Percentiles rank a stretch among this genome's conserved stretches.
Conservation (phyloP, 2,113 vertebrate species). For the Cyanoliseus patagonus region DNA sequence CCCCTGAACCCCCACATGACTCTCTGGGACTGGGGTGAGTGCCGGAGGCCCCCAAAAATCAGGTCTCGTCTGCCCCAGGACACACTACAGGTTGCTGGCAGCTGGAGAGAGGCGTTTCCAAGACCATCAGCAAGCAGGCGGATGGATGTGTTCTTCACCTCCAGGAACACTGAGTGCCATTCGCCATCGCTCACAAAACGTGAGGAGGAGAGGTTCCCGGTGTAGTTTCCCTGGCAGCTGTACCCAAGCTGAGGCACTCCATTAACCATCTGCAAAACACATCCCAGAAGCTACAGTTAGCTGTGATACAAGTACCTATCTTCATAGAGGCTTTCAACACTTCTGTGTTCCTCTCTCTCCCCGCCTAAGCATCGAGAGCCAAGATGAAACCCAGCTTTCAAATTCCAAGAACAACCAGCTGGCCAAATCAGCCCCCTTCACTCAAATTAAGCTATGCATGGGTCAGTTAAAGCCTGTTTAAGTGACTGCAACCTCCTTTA, state of each 20-base stretch:
- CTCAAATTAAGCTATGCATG: background rate
- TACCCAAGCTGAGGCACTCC: conserved; percentile 81
- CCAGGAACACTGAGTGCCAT: conserved; percentile 86
- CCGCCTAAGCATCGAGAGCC: background rate
- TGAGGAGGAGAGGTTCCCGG: conserved; percentile 61
- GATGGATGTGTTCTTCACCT: conserved; percentile 75
- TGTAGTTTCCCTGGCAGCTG: conserved; percentile 71
- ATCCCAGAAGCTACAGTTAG: background rate
- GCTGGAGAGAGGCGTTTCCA: conserved; percentile 41
- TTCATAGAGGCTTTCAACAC: background rate
- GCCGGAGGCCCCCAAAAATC: conserved; percentile 77
- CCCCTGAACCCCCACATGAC: conserved; percentile 79
- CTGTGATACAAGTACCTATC: background rate
- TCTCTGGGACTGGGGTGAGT: background rate
- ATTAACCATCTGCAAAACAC: conserved; percentile 76
- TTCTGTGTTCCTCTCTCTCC: background rate
- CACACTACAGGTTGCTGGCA: conserved; percentile 75
- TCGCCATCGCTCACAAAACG: conserved; percentile 73
- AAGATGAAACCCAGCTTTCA: background rate
- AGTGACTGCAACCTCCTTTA: background rate
- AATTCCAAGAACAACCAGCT: background rate
- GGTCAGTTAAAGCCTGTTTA: background rate
- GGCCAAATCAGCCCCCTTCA: background rate
- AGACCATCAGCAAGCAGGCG: conserved; percentile 78
- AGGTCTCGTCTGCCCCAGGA: conserved; percentile 70